Evolutionary conservation across 2,797 vertebrate genomes (phyloP).

Genomic region (Hoplostethus atlanticus): DNA sequence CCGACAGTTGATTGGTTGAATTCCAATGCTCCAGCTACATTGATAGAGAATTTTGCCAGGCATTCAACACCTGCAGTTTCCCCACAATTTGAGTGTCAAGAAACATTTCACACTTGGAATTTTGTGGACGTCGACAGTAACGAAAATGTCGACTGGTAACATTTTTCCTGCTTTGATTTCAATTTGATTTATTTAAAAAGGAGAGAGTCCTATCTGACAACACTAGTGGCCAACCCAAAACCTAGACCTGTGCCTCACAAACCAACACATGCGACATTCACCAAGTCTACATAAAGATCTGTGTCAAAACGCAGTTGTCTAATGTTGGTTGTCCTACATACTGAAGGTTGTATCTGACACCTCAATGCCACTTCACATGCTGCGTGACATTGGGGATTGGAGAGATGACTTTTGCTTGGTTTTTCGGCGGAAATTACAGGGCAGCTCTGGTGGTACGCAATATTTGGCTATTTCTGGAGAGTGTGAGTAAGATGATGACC

Average conservation of each 20-base stretch:
- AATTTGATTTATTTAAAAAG: neutral
- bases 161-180: neutral
- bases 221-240: neutral
- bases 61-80: neutral
- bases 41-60: neutral
- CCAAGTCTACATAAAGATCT: constrained; percentile 7
- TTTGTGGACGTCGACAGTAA: no score
- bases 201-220: neutral
- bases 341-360: neutral
- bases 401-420: constrained; percentile 34
- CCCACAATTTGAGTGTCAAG: no score
- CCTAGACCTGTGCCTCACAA: no score
- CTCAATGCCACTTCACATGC: constrained; percentile 18
- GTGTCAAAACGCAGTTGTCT: neutral
- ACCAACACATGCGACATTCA: neutral
- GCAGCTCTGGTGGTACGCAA: constrained; percentile 42
- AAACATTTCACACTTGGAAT: neutral
- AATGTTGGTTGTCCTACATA: constrained; percentile 4
- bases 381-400: constrained; percentile 8
- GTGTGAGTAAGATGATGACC: constrained; percentile 73
- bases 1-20: neutral
- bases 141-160: neutral
- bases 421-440: constrained; percentile 40
- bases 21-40: neutral
- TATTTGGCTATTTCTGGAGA: constrained; percentile 71